Base-by-base conservation (phyloP, 2,888 invertebrate species). In the Furcula furcula region DNA sequence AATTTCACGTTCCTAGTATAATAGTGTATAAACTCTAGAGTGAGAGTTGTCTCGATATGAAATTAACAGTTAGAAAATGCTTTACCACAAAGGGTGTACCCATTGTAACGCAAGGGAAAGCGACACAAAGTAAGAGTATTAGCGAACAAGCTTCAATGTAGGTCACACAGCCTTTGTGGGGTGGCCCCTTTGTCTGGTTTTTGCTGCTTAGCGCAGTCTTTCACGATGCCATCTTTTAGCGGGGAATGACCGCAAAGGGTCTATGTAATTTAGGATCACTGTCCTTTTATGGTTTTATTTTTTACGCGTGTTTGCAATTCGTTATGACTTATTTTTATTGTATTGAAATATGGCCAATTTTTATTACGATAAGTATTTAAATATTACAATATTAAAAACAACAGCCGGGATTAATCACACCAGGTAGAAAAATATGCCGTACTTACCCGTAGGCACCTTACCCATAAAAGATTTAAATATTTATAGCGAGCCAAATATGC, bases 151-250 rank as follows among this genome's bases (percentile, higher is more conserved):
- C 53, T 47, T 43, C 48, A 50, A 81, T 75, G 57, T 81, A 71
- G 81, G 82, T 82, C 81, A 71, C 68, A 63, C 51, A 53, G 60
- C 68, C 77, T 79, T 81, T 82, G 78, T 77, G 58, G 56, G 54
- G 53, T 51, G 49, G 44, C 54, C 56, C 70, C 72, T 79, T 83
- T 82, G 78, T 81, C 65, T 76, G 63, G 61, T 74, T 72, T 78
- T 77, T 78, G 69, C 64, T 59, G 58, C 58, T 64, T 57, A 60
- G 50, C 35, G 35, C 52, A 49, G 47, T 58, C 53, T 64, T 62
- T 62, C 54, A 55, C 53, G 59, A 62, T 56, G 55, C 56, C 60
- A 65, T 67, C 65, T 74, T 71, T 73, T 61, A 62, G 65, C 48
- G 45, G 43, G 43, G 55, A 63, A 55, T 65, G 63, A 71, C 65